These are phyloP conservation scores for Cyprinodon diabolis DNA, from an alignment of 2,797 vertebrate species.

Conservation along the genomic window DNA sequence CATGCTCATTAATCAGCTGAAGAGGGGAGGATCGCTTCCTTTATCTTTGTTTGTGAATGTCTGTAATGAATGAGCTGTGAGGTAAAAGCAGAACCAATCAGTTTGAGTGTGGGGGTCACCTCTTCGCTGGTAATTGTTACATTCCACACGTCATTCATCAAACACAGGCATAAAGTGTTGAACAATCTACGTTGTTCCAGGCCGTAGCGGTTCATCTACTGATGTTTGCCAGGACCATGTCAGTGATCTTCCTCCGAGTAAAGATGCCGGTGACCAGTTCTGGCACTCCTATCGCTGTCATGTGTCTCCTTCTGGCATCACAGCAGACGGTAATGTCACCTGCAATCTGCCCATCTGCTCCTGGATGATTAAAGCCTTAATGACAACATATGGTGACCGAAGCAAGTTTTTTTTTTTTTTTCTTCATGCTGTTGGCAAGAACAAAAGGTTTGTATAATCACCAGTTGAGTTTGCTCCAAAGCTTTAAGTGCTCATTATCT, in stretches of 20 bases:
- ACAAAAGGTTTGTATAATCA: conserved; percentile 64
- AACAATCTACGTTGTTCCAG: background rate
- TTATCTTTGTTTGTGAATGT: conserved; percentile 26
- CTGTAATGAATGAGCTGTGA: conserved; percentile 25
- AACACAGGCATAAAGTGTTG: background rate
- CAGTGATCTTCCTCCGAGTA: background rate
- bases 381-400: conserved; percentile 73
- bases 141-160: background rate
- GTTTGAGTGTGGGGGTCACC: background rate
- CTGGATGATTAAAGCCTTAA: conserved; percentile 57
- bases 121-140: background rate
- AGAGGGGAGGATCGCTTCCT: conserved; percentile 7
- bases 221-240: background rate
- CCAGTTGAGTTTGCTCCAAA: conserved; percentile 61
- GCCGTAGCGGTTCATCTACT: background rate
- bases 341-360: conserved; percentile 69
- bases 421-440: conserved; percentile 46
- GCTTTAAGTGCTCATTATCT: conserved; percentile 61
- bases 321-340: conserved; percentile 54
- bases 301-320: conserved; percentile 31
- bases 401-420: conserved; percentile 11
- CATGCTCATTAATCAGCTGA: conserved; percentile 30
- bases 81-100: conserved; percentile 8
- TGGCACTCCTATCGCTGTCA: conserved; percentile 6
- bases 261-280: conserved; percentile 33